Evolutionary conservation across 35 echinoderm and acorn worm species (phyloP), one percentile per base, ranked within the genome.

Genomic region (Heliocidaris tuberculata): DNA sequence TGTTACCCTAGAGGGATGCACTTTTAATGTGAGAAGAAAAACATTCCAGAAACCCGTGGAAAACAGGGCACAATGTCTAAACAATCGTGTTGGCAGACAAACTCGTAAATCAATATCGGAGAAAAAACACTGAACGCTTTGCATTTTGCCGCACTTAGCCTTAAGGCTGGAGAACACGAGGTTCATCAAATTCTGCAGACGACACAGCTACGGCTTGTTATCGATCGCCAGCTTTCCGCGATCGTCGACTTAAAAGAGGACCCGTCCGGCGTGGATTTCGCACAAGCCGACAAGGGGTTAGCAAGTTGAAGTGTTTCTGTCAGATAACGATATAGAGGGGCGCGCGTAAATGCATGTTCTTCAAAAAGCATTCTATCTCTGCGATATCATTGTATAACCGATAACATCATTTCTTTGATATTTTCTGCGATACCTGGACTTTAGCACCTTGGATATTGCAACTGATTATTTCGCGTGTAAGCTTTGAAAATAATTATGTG

Each of bases 71-170:
- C 31, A 6, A 32, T 89, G 31, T 89, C 87, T 89, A 89, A 89
- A 89, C 87, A 89, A 89, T 47, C 31, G 7, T 48, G 31, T 89
- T 47, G 87, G 65, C 65, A 89, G 87, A 89, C 87, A 47, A 89
- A 89, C 87, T 32, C 12, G 31, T 48, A 17, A 48, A 89, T 89
- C 87, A 42, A 89, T 89, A 89, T 32, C 19, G 87, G 29, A 47
- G 87, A 89, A 89, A 47, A 89, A 47, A 89, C 87, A 89, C 31
- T 48, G 31, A 12, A 47, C 87, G 47, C 87, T 89, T 89, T 89
- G 87, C 87, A 89, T 89, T 89, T 89, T 89, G 87, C 87, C 87
- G 87, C 87, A 27, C 47, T 89, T 89, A 32, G 87, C 87, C 65
- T 47, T 13, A 13, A 89, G 87, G 87, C 87, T 32, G 21, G 31